phyloP scores from a whole-genome alignment of 2,113 vertebrate genomes.

The Sprattus sprattus region DNA sequence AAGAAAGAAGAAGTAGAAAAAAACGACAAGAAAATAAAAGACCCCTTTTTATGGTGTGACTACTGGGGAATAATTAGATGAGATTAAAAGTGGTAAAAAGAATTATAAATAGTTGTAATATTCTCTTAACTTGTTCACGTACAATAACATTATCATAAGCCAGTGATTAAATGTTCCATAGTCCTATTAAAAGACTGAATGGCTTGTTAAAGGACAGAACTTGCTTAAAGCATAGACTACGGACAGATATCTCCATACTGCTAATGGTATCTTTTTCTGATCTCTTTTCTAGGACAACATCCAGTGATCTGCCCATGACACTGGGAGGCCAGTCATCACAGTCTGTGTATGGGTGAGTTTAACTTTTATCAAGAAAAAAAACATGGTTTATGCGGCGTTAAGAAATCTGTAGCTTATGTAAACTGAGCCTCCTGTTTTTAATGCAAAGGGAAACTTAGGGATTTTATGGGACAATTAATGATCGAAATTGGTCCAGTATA shows the following conservation, averaged over 20 bases:
- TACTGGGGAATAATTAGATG: constrained; percentile 62
- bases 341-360: constrained; percentile 52
- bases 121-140: constrained; percentile 57
- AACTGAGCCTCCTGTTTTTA: not conserved
- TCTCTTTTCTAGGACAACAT: constrained; percentile 52
- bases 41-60: not conserved
- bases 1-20: not conserved
- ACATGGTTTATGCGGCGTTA: not conserved
- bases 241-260: constrained; percentile 37
- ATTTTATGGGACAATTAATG: no score
- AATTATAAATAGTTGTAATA: constrained; percentile 70
- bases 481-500: no score
- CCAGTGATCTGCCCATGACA: constrained; percentile 23
- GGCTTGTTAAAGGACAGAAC: constrained; percentile 38
- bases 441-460: no score
- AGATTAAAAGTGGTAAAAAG: constrained; percentile 62
- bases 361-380: not conserved
- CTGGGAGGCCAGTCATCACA: constrained; percentile 17
- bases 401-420: not conserved
- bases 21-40: not conserved
- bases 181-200: constrained; percentile 42
- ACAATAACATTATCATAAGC: constrained; percentile 64
- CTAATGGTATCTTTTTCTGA: not conserved
- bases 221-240: constrained; percentile 42
- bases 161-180: constrained; percentile 60